A percentile compares a stretch with the other conserved stretches of the same genome.
Conservation (phyloP, 2,113 vertebrate genomes). For the Acinonyx jubatus region DNA sequence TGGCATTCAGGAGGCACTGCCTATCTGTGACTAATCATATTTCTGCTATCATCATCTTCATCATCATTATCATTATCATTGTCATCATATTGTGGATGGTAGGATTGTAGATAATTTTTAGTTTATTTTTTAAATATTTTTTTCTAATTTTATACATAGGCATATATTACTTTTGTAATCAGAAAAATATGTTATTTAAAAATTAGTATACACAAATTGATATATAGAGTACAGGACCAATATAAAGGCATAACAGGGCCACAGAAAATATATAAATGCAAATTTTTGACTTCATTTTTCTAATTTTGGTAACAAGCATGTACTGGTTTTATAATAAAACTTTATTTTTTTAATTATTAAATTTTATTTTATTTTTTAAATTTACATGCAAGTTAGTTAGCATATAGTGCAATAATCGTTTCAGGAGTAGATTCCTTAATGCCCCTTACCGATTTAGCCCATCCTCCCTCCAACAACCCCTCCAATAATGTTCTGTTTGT, state of each 20-base stretch:
- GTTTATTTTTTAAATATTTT: neutral
- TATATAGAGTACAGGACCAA: neutral
- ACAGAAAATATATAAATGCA: neutral
- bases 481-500: too few relatives aligned
- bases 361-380: too few relatives aligned
- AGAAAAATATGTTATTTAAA: neutral
- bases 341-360: neutral
- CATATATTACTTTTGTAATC: neutral
- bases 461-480: too few relatives aligned
- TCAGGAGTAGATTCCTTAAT: too few relatives aligned
- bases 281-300: neutral
- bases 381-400: too few relatives aligned
- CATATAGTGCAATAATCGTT: too few relatives aligned
- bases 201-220: neutral
- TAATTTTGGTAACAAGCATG: neutral
- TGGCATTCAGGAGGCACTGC: neutral
- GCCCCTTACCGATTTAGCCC: too few relatives aligned
- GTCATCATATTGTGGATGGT: neutral
- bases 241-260: neutral
- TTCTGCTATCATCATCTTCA: neutral
- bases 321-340: neutral
- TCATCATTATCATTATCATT: neutral
- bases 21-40: neutral
- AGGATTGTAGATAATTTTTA: constrained; percentile 10
- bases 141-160: neutral